Evolutionary conservation across 1,140 invertebrate species (phyloP).

Genomic region (Anadara kagoshimensis): DNA sequence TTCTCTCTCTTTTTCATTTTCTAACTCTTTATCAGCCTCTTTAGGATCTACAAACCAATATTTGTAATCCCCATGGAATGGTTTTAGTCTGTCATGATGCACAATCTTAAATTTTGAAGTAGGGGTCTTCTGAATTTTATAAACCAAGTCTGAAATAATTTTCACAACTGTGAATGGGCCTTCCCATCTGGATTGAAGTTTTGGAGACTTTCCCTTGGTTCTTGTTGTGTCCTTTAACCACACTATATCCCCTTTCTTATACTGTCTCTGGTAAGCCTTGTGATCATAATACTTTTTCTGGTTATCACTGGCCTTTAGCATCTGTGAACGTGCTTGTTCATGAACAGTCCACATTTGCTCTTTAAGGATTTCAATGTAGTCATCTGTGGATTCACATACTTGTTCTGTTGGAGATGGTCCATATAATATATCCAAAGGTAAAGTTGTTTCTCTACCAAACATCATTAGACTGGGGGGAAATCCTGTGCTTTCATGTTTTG

Average conservation of each 20-base stretch:
- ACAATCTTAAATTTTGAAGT: too few relatives aligned
- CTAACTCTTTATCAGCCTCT: too few relatives aligned
- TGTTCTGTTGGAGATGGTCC: background rate
- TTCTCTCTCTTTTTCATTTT: too few relatives aligned
- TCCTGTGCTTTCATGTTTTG: constrained; percentile 35
- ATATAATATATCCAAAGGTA: constrained; percentile 42
- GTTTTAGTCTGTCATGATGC: too few relatives aligned
- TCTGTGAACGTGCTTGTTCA: constrained; percentile 13
- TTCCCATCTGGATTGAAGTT: constrained; percentile 10
- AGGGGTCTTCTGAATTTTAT: background rate
- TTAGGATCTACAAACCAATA: too few relatives aligned
- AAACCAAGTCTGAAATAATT: background rate
- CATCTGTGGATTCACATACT: background rate
- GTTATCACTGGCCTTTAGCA: background rate
- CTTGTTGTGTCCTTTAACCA: constrained; percentile 21
- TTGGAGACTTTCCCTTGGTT: constrained; percentile 5
- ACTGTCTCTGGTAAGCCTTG: background rate
- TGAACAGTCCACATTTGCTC: constrained; percentile 10
- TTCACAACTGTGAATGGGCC: constrained; percentile 8
- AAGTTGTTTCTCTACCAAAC: constrained; percentile 42
- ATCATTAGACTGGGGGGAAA: constrained; percentile 39
- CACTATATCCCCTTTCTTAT: constrained; percentile 16
- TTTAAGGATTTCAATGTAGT: constrained; percentile 19
- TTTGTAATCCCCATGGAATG: too few relatives aligned
- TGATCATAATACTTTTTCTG: constrained; percentile 19